Evolutionary conservation across 2,888 invertebrate genomes (phyloP), one percentile per base, ranked within the genome.

Genomic region (Scaptomyza parva): DNA sequence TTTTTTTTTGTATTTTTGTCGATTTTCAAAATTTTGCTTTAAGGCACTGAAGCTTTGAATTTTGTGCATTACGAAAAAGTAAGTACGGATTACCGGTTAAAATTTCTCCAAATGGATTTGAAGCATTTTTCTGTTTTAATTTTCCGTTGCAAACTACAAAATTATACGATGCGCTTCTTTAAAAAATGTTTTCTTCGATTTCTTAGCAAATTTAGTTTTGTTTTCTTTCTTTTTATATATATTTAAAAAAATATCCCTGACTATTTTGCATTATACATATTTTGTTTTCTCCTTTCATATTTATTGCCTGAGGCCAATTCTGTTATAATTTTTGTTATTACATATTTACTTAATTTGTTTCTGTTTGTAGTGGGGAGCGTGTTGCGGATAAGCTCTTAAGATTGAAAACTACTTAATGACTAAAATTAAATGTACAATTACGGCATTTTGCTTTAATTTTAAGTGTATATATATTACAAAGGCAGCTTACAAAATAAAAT

Each of bases 41-140:
- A 89, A 89, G 89, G 89, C 89, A 89, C 89, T 89, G 89, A 89
- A 89, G 89, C 90, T 82, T 82, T 86, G 74, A 89, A 83, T 88
- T 88, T 87, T 88, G 83, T 88, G 89, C 89, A 85, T 86, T 62
- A 72, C 66, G 69, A 80, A 82, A 62, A 58, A 65, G 44, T 75
- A 75, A 80, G 70, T 68, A 70, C 66, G 50, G 50, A 54, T 69
- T 64, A 61, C 58, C 60, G 30, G 69, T 44, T 44, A 45, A 48
- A 33, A 48, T 14, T 47, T 26, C 57, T 62, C 55, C 52, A 33
- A 45, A 50, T 28, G 22, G 28, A 43, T 37, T 67, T 45, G 40
- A 52, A 64, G 35, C n/a, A 3, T 17, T 11, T 30, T 37, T n/a
- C 2, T 35, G 2, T 30, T 28, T 1, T n/a, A n/a, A n/a, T 33